Evolutionary conservation across 1,140 invertebrate genomes (phyloP).

Genomic region (Kradibia gibbosae): DNA sequence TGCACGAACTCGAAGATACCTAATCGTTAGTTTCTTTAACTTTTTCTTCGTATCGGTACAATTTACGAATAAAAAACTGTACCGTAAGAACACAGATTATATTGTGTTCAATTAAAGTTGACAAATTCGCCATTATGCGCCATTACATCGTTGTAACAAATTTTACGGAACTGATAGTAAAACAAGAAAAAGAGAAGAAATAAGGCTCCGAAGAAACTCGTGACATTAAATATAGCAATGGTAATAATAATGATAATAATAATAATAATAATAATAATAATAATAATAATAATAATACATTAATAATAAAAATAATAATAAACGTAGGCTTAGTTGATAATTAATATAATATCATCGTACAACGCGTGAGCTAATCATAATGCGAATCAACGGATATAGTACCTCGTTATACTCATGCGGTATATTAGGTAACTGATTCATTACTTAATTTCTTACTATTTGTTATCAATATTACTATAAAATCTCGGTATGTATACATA

Average conservation of each 20-base stretch:
- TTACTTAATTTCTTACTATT: constrained; percentile 24
- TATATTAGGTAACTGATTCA: not conserved
- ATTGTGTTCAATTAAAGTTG: not conserved
- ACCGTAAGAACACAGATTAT: not conserved
- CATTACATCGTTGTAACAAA: not conserved
- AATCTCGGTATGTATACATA: constrained; percentile 44
- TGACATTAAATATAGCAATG: constrained; percentile 18
- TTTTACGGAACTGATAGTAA: not conserved
- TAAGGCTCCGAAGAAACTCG: constrained; percentile 9
- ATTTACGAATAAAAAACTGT: not conserved
- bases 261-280: constrained; percentile 59
- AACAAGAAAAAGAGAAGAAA: constrained; percentile 33
- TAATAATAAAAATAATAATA: constrained; percentile 61
- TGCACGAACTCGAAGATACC: not conserved
- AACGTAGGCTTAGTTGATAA: constrained; percentile 50
- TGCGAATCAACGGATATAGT: constrained; percentile 51
- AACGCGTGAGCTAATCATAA: constrained; percentile 56
- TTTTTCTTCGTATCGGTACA: constrained; percentile 38
- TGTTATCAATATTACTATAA: not conserved
- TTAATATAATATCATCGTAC: constrained; percentile 59
- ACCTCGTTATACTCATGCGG: constrained; percentile 42
- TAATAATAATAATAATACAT: constrained; percentile 56
- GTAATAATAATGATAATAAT: constrained; percentile 59
- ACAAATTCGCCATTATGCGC: not conserved
- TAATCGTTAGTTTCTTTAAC: not conserved